Conservation (phyloP, 2,797 vertebrate genomes). For the Lerista edwardsae region DNA sequence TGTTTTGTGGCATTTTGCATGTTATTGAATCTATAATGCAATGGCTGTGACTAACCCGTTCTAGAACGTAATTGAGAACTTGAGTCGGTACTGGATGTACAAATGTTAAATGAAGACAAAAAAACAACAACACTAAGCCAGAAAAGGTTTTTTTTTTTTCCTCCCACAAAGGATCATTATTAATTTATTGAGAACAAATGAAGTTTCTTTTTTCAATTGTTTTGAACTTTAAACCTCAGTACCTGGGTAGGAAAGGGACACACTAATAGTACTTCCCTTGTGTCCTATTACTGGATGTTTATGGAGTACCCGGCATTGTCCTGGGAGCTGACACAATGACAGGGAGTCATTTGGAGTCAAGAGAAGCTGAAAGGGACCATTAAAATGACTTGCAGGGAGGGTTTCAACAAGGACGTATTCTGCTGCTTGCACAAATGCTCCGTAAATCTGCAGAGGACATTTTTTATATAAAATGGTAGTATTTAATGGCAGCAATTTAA, state of each 20-base stretch:
- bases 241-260: constrained; percentile 78
- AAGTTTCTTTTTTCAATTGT: constrained; percentile 80
- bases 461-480: constrained; percentile 57
- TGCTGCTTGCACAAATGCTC: constrained; percentile 64
- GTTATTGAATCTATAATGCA: constrained; percentile 59
- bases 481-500: constrained; percentile 49
- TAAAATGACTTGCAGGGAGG: constrained; percentile 78
- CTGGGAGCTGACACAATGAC: constrained; percentile 84
- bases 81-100: constrained; percentile 37
- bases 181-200: constrained; percentile 82
- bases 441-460: constrained; percentile 54
- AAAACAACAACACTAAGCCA: constrained; percentile 43
- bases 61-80: constrained; percentile 49
- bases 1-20: constrained; percentile 55
- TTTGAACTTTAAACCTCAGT: constrained; percentile 82
- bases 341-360: constrained; percentile 83
- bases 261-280: constrained; percentile 80
- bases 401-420: constrained; percentile 71
- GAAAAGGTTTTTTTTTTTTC: constrained; percentile 59
- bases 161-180: constrained; percentile 71
- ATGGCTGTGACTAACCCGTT: constrained; percentile 46
- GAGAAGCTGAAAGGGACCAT: constrained; percentile 80
- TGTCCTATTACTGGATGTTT: constrained; percentile 86
- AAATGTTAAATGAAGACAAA: constrained; percentile 27
- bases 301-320: constrained; percentile 78